These are phyloP conservation scores for Thalassophryne amazonica DNA, from an alignment of 2,797 vertebrate genomes.

Conservation along the genomic window DNA sequence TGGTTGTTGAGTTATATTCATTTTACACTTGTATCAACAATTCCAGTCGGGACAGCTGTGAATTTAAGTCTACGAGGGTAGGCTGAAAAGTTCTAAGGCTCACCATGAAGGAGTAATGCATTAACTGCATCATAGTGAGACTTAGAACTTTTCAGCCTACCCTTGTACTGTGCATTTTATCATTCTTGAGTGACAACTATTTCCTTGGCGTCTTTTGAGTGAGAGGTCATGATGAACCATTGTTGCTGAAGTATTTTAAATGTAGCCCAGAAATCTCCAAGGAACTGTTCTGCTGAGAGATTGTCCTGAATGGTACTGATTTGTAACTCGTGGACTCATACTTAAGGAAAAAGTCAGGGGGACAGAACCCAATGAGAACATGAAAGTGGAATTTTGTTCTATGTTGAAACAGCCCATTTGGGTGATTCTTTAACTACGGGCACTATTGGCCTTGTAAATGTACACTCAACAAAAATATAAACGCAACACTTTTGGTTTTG, in stretches of 20 bases:
- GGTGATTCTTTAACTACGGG: too few species aligned
- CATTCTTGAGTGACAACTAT: not conserved
- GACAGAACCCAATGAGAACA: too few species aligned
- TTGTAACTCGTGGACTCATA: conserved; percentile 6
- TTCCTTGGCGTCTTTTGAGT: not conserved
- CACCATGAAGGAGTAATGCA: too few species aligned
- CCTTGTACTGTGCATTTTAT: not conserved
- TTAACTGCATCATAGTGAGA: too few species aligned
- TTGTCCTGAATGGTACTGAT: conserved; percentile 1
- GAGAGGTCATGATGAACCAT: not conserved
- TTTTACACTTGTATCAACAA: not conserved
- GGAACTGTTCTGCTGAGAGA: conserved; percentile 8
- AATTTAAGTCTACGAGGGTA: not conserved
- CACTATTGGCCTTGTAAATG: too few species aligned
- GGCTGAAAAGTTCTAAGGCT: too few species aligned
- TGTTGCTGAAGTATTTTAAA: not conserved
- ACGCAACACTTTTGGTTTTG: too few species aligned
- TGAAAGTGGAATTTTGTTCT: too few species aligned
- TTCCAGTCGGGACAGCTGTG: not conserved
- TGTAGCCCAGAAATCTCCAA: not conserved
- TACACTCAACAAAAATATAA: too few species aligned
- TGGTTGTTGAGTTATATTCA: not conserved
- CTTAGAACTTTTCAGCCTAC: too few species aligned
- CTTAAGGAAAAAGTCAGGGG: not conserved
- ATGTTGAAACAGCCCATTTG: too few species aligned